Evolutionary conservation across 2,797 vertebrate species (phyloP).

Genomic region (Acrossocheilus wenchowensis): DNA sequence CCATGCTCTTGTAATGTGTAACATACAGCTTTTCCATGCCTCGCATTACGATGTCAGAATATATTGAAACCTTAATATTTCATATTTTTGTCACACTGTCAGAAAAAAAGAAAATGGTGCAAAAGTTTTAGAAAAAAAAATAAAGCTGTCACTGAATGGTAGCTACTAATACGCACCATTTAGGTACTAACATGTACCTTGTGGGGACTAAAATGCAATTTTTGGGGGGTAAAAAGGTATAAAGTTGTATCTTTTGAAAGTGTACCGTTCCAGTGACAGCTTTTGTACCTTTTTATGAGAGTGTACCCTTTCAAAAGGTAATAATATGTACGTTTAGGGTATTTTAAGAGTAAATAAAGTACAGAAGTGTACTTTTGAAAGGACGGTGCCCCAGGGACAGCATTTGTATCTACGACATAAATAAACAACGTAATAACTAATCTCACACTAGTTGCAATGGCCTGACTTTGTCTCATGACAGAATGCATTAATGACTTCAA

Average conservation of each 20-base stretch:
- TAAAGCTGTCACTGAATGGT: not conserved
- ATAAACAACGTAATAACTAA: not conserved
- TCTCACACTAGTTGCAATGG: not conserved
- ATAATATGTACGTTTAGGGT: not conserved
- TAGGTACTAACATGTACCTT: not conserved
- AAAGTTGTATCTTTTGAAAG: not conserved
- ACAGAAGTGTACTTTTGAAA: not conserved
- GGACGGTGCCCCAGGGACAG: not conserved
- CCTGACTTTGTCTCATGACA: slow-evolving; percentile 12
- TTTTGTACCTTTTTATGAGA: not conserved
- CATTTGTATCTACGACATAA: not conserved
- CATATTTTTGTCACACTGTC: not conserved
- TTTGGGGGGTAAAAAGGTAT: not conserved
- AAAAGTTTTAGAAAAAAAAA: not conserved
- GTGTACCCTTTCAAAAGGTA: not conserved
- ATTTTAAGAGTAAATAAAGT: too few relatives aligned
- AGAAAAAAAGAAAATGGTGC: not conserved
- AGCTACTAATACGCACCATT: not conserved
- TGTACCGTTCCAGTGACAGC: not conserved
- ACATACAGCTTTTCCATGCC: not conserved
- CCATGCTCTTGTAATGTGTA: not conserved
- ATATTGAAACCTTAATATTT: not conserved
- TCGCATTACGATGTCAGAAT: not conserved
- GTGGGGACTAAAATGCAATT: not conserved
- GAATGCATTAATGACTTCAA: slow-evolving; percentile 26